phyloP scores from a whole-genome alignment of 2,113 vertebrate species.

The Cinclus cinclus region DNA sequence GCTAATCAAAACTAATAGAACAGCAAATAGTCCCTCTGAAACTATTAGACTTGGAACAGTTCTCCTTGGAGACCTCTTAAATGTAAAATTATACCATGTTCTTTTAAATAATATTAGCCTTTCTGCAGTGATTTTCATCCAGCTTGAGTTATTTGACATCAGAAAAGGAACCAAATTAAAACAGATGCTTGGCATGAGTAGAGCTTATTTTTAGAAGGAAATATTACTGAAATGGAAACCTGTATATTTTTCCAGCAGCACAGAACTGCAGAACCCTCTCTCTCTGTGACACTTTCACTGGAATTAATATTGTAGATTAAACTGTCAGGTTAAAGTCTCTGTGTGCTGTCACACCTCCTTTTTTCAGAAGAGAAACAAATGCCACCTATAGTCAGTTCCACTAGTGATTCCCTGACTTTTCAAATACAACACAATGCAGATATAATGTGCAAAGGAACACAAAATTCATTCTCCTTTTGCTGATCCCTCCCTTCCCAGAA shows the following conservation, averaged over 20 bases:
- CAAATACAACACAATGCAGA: not conserved
- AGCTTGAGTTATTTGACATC: slow-evolving; percentile 22
- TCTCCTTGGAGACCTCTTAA: not conserved
- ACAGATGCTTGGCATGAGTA: slow-evolving; percentile 46
- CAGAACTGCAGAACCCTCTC: not conserved
- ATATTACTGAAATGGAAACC: slow-evolving; percentile 42
- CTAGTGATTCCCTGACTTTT: not conserved
- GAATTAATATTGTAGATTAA: not conserved
- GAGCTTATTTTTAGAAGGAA: slow-evolving; percentile 60
- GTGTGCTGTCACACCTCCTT: not conserved
- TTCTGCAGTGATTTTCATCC: slow-evolving; percentile 8
- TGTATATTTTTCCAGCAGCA: slow-evolving; percentile 11
- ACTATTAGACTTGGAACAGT: not conserved
- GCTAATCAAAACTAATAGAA: not conserved
- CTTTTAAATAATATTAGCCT: not conserved
- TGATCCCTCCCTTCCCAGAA: not conserved
- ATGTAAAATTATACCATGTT: not conserved
- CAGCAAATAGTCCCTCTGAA: slow-evolving; percentile 5
- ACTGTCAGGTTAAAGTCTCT: not conserved
- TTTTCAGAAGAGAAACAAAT: not conserved
- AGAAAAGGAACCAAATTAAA: slow-evolving; percentile 46
- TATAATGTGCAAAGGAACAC: not conserved
- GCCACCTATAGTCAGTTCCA: not conserved
- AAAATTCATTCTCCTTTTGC: not conserved
- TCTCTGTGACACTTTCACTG: not conserved